Evolutionary conservation across 1,140 invertebrate species (phyloP).

Genomic region (Drosophila azteca): DNA sequence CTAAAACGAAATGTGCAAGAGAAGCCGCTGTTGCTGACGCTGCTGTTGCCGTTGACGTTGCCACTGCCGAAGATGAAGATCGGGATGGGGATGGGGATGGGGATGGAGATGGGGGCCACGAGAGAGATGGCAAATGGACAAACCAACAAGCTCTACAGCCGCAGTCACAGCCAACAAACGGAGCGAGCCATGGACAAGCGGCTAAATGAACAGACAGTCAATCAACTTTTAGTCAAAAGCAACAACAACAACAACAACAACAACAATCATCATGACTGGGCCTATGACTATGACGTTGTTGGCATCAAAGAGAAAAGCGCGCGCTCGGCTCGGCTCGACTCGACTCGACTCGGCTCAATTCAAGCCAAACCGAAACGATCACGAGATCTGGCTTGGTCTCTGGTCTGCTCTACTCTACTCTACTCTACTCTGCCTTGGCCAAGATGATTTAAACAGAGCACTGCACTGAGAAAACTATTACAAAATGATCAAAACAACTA

Average conservation of each 20-base stretch:
- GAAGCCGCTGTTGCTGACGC: constrained; percentile 34
- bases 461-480: constrained; percentile 74
- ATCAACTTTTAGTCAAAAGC: constrained; percentile 77
- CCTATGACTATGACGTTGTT: constrained; percentile 49
- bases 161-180: constrained; percentile 60
- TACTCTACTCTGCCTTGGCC: constrained; percentile 22
- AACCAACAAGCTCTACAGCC: constrained; percentile 40
- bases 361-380: constrained; percentile 45
- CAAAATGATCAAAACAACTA: constrained; percentile 72
- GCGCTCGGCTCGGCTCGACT: constrained; percentile 33
- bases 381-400: constrained; percentile 28
- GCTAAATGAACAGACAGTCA: constrained; percentile 81
- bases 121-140: constrained; percentile 35
- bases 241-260: constrained; percentile 38
- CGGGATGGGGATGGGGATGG: too few relatives aligned
- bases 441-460: constrained; percentile 76
- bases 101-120: neutral
- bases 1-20: constrained; percentile 79
- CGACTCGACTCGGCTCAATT: constrained; percentile 8
- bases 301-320: constrained; percentile 74
- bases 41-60: constrained; percentile 17
- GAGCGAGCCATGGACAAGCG: constrained; percentile 68
- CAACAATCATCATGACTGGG: constrained; percentile 37
- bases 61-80: constrained; percentile 2
- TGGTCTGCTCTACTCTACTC: neutral